Base-by-base conservation (phyloP, 2,113 vertebrate genomes). In the Pavo muticus region DNA sequence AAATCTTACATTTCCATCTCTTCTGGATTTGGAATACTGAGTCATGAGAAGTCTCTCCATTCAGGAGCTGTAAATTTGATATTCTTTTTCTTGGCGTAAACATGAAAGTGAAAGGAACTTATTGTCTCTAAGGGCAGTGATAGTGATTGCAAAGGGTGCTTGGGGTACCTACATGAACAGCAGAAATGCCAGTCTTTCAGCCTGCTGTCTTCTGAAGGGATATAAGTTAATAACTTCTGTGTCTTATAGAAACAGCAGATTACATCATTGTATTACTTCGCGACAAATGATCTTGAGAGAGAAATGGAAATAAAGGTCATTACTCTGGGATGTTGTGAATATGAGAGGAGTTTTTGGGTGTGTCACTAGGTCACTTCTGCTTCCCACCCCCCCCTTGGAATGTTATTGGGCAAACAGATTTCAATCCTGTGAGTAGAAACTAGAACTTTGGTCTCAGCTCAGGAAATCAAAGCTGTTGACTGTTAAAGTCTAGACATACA, bases 381-480 rank as follows among this genome's bases (percentile, higher is more conserved):
- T 4, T 48, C 35, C 35, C 35, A 35, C 35, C 35, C 35, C 35
- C 35, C 35, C 35, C 35, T 35, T 35, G 35, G 35, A 5, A 27
- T 47, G 12, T 67, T 93, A 40, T 9, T 80, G 47, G 25, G 10
- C 83, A 80, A 80, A 59, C 16, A 85, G 52, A n/a, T 30, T 87
- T 21, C 40, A 77, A 56, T 84, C 40, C 45, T 42, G 0, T 40
- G 21, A 90, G 27, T 21, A 63, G 60, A 32, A 90, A 8, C 15
- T 63, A 54, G 60, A 90, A 68, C 77, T 11, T 2, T 4, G 6
- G 14, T 86, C 65, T 81, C 39, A 90, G 59, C 39, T 83, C 29
- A 11, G 13, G 48, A 15, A 86, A 70, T 87, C 56, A n/a, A 76
- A 85, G 30, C 50, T 81, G 60, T 74, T 80, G 71, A 74, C 83